Conservation (phyloP, 1,140 invertebrate genomes). For the Medauroidea extradentata region DNA sequence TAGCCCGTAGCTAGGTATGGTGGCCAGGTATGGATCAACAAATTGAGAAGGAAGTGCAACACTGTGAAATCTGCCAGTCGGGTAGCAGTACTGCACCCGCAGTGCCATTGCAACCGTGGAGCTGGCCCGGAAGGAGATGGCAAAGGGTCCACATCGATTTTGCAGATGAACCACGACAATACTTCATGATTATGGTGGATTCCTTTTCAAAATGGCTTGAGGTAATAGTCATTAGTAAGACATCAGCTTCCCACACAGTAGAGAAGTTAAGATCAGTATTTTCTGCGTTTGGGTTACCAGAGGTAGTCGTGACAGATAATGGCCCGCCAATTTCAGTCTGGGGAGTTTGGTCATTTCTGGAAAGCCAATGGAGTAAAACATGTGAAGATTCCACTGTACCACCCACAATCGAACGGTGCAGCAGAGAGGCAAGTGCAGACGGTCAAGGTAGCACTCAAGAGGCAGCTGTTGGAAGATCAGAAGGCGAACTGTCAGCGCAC, state of each 20-base stretch:
- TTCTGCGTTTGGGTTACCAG: slow-evolving; percentile 21
- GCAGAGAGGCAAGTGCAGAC: slow-evolving; percentile 29
- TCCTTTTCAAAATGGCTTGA: slow-evolving; percentile 42
- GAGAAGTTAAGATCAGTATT: slow-evolving; percentile 17
- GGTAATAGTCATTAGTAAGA: slow-evolving; percentile 16
- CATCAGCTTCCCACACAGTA: not conserved
- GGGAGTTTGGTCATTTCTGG: slow-evolving; percentile 27
- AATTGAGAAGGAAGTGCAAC: slow-evolving; percentile 24
- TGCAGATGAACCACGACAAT: not conserved
- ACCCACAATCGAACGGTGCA: slow-evolving; percentile 28
- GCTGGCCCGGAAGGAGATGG: not conserved
- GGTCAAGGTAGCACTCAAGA: slow-evolving; percentile 15
- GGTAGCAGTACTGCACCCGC: not conserved
- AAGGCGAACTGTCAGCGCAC: not conserved
- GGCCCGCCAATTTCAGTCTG: slow-evolving; percentile 23
- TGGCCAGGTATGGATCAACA: slow-evolving; percentile 40
- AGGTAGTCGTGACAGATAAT: slow-evolving; percentile 28
- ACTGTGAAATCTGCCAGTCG: slow-evolving; percentile 16
- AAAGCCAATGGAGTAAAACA: slow-evolving; percentile 21
- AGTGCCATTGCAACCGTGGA: not conserved
- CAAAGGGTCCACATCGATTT: slow-evolving; percentile 3
- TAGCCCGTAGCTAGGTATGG: slow-evolving; percentile 38
- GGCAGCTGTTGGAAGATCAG: not conserved
- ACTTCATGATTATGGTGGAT: slow-evolving; percentile 26
- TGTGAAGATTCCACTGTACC: slow-evolving; percentile 21